Evolutionary conservation across 2,113 vertebrate genomes (phyloP).

Genomic region (Hydrolagus affinis): DNA sequence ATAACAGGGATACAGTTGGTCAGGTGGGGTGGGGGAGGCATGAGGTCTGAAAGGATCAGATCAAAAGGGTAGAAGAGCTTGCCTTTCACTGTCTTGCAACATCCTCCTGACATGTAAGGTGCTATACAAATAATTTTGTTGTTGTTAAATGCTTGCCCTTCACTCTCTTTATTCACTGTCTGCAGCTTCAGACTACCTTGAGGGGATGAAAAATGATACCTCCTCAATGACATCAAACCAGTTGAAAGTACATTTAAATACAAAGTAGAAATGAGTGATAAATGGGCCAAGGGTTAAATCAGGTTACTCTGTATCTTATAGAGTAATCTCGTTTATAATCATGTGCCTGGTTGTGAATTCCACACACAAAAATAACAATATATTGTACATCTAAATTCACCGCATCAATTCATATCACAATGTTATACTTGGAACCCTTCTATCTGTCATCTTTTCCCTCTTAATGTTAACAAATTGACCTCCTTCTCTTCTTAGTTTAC

Average conservation of each 20-base stretch:
- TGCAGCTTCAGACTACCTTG: too few relatives aligned
- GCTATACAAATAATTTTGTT: too few relatives aligned
- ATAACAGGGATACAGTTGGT: too few relatives aligned
- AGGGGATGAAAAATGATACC: too few relatives aligned
- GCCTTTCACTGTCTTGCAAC: too few relatives aligned
- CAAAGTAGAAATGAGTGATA: not conserved
- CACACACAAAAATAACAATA: not conserved
- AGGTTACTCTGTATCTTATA: not conserved
- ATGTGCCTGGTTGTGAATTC: not conserved
- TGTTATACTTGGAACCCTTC: too few relatives aligned
- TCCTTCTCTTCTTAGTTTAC: not conserved
- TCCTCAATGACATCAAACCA: not conserved
- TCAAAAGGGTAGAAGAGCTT: too few relatives aligned
- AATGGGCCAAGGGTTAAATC: not conserved
- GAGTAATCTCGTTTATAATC: not conserved
- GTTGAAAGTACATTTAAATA: not conserved
- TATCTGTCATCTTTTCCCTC: not conserved
- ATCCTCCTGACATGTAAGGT: too few relatives aligned
- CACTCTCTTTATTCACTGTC: too few relatives aligned
- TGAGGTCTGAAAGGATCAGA: too few relatives aligned
- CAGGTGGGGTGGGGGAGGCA: too few relatives aligned
- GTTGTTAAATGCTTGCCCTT: too few relatives aligned
- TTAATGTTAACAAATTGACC: not conserved
- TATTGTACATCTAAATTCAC: not conserved
- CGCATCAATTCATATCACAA: not conserved